A percentile compares a stretch with the other conserved stretches of the same genome.
Evolutionary conservation across 2,888 invertebrate genomes (phyloP).

Genomic region (Molorchus minor): DNA sequence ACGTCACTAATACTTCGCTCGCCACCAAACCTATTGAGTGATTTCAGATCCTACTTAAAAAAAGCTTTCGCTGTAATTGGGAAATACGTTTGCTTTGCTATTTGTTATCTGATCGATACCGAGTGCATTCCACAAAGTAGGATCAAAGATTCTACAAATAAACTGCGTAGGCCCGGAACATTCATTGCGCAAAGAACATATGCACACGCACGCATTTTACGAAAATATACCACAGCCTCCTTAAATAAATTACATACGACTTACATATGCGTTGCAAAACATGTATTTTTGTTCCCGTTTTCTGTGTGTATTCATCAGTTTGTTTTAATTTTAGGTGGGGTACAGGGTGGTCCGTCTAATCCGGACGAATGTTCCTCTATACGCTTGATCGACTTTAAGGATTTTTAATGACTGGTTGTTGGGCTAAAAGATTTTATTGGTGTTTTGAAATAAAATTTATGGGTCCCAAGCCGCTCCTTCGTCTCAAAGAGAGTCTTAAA

Average conservation of each 20-base stretch:
- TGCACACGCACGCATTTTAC: conserved; percentile 42
- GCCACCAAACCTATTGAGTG: conserved; percentile 29
- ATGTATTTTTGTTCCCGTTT: conserved; percentile 47
- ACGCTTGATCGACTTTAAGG: background rate
- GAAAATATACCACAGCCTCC: conserved; percentile 48
- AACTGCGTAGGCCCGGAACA: conserved; percentile 21
- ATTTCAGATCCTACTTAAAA: conserved; percentile 34
- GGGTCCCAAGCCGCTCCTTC: background rate
- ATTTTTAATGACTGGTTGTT: background rate
- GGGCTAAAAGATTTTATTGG: background rate
- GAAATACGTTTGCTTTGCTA: conserved; percentile 34
- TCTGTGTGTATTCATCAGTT: conserved; percentile 32
- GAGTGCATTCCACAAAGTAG: conserved; percentile 17
- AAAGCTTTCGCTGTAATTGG: conserved; percentile 39
- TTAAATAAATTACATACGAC: conserved; percentile 48
- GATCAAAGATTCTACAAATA: conserved; percentile 28
- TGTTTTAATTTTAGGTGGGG: conserved; percentile 19
- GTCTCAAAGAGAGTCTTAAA: background rate
- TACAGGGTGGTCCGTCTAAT: conserved; percentile 12
- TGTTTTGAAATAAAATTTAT: conserved; percentile 1
- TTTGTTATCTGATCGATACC: conserved; percentile 20
- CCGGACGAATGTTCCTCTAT: background rate
- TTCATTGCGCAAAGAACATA: conserved; percentile 31
- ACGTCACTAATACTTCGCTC: background rate
- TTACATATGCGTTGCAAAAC: conserved; percentile 49